A percentile compares a stretch with the other conserved stretches of the same genome.
These are phyloP conservation scores for Apamea epomidion DNA, from an alignment of 2,888 invertebrate species.

Conservation along the genomic window DNA sequence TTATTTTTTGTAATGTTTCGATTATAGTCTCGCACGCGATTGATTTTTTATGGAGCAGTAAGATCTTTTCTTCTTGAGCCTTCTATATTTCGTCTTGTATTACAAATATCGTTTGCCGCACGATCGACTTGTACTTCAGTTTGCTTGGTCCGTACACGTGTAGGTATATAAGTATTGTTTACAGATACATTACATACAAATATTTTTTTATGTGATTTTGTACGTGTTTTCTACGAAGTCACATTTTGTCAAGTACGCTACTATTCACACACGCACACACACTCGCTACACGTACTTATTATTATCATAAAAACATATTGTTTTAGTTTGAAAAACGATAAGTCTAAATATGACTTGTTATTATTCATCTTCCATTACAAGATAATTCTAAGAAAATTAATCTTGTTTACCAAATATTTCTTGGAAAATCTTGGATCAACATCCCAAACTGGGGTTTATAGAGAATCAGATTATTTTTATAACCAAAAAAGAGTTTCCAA, in stretches of 20 bases:
- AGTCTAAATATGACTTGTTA: neutral
- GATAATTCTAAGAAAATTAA: conserved; percentile 8
- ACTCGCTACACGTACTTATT: too few relatives aligned
- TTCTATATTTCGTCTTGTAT: neutral
- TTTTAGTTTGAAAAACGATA: neutral
- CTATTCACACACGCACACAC: too few relatives aligned
- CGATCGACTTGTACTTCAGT: neutral
- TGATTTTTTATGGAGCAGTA: neutral
- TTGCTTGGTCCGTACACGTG: conserved; percentile 3
- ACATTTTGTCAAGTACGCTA: neutral
- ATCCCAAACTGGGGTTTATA: conserved; percentile 39
- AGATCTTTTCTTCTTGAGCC: neutral
- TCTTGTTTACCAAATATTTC: conserved; percentile 40
- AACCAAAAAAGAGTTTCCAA: conserved; percentile 74
- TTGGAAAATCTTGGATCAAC: conserved; percentile 48
- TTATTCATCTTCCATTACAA: conserved; percentile 11
- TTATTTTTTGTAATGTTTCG: conserved; percentile 11
- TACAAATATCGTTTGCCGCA: neutral
- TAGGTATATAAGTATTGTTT: neutral
- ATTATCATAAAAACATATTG: neutral
- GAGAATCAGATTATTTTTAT: conserved; percentile 73
- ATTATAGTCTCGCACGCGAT: conserved; percentile 11
- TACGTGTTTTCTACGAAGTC: neutral
- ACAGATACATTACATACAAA: neutral
- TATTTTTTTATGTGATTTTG: neutral